These are phyloP conservation scores for Agrotis segetum DNA, from an alignment of 2,888 invertebrate species.

Conservation along the genomic window DNA sequence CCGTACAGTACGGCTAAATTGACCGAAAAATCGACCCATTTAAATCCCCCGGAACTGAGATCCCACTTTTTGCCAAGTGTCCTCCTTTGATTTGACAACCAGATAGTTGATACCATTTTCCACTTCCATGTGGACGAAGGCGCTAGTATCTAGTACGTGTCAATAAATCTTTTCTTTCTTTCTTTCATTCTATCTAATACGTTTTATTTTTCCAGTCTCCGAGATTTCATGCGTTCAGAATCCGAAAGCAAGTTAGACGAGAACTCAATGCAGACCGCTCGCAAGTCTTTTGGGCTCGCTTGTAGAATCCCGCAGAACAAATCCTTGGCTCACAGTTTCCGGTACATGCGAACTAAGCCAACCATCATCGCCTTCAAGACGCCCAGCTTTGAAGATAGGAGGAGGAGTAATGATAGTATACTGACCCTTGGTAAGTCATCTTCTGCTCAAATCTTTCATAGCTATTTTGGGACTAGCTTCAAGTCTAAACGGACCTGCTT, in stretches of 20 bases:
- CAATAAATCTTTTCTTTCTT: too few relatives aligned
- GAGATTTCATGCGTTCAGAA: constrained; percentile 94
- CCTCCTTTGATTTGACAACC: too few relatives aligned
- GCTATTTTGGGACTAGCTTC: not conserved
- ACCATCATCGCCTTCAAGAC: constrained; percentile 97
- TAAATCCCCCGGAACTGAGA: too few relatives aligned
- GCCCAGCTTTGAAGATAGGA: constrained; percentile 93
- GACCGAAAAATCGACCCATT: too few relatives aligned
- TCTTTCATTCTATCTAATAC: too few relatives aligned
- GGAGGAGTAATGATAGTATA: constrained; percentile 90
- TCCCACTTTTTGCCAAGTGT: too few relatives aligned
- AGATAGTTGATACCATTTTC: too few relatives aligned
- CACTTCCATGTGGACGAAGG: too few relatives aligned
- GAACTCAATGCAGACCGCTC: constrained; percentile 89
- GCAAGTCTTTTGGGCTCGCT: constrained; percentile 43
- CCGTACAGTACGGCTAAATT: too few relatives aligned
- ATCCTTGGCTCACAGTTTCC: constrained; percentile 95
- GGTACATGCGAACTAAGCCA: constrained; percentile 97
- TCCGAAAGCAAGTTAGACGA: constrained; percentile 95
- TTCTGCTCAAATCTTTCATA: not conserved
- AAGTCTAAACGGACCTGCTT: too few relatives aligned
- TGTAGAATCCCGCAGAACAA: constrained; percentile 94
- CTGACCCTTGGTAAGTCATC: constrained; percentile 86
- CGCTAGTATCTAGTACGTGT: too few relatives aligned
- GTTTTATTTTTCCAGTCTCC: constrained; percentile 86